Evolutionary conservation across 2,113 vertebrate genomes (phyloP).

Genomic region (Oriolus oriolus): DNA sequence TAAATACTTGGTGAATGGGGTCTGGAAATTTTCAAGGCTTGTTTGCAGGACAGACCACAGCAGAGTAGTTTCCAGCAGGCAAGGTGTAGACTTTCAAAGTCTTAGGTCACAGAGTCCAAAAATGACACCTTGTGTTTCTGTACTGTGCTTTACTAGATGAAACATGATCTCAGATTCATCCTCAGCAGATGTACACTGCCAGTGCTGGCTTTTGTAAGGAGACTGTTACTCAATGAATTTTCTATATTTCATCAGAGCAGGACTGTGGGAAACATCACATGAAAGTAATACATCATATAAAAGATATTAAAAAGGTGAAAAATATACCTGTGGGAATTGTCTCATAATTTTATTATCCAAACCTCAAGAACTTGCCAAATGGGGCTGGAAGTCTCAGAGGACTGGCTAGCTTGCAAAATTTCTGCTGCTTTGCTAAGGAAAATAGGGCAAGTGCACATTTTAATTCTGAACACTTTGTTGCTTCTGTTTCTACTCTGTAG

Average conservation of each 20-base stretch:
- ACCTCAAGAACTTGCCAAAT: constrained; percentile 37
- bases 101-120: not conserved
- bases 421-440: not conserved
- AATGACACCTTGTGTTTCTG: constrained; percentile 21
- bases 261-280: constrained; percentile 45
- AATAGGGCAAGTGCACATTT: constrained; percentile 21
- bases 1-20: not conserved
- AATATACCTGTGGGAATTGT: constrained; percentile 47
- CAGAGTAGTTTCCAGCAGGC: constrained; percentile 2
- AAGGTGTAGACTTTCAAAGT: constrained; percentile 5
- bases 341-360: constrained; percentile 47
- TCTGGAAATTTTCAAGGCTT: constrained; percentile 7
- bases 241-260: constrained; percentile 19
- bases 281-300: constrained; percentile 40
- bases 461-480: constrained; percentile 19
- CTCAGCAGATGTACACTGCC: not conserved
- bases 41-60: constrained; percentile 2
- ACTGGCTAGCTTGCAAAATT: not conserved
- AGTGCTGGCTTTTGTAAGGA: constrained; percentile 28
- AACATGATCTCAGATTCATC: constrained; percentile 9
- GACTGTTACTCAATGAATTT: constrained; percentile 27
- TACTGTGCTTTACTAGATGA: not conserved
- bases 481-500: not conserved
- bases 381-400: constrained; percentile 11
- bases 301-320: constrained; percentile 56